Evolutionary conservation across 1,140 invertebrate species (phyloP).

Genomic region (Plutomurus gul): DNA sequence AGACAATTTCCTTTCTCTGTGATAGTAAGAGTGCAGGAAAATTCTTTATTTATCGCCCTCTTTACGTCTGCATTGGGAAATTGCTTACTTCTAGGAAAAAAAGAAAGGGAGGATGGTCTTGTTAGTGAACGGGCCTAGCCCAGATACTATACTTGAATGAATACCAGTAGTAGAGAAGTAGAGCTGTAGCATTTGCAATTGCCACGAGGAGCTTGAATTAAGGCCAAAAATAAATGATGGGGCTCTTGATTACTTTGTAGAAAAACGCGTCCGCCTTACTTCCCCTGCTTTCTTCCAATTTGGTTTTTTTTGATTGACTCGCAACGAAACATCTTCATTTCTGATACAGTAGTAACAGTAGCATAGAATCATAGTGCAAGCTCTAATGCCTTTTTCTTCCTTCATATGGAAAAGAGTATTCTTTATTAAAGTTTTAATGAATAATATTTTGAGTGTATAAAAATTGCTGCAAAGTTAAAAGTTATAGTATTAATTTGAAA

Average conservation of each 20-base stretch:
- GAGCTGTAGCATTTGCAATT: background rate
- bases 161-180: background rate
- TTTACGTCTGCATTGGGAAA: background rate
- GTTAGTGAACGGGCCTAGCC: background rate
- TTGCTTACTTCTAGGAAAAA: conserved; percentile 6
- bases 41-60: conserved; percentile 23
- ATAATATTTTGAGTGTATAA: background rate
- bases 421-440: no score
- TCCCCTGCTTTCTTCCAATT: background rate
- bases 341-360: no score
- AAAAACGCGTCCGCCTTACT: background rate
- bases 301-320: no score
- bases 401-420: no score
- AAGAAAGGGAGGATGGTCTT: background rate
- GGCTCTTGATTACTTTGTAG: conserved; percentile 17
- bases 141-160: background rate
- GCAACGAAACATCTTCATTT: no score
- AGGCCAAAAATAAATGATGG: conserved; percentile 15
- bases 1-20: background rate
- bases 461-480: background rate
- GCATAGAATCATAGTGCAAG: no score
- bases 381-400: no score
- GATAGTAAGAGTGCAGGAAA: conserved; percentile 5
- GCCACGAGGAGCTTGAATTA: background rate
- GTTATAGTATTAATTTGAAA: background rate